Evolutionary conservation across 2,797 vertebrate genomes (phyloP).

Genomic region (Melanotaenia parkinsoni): DNA sequence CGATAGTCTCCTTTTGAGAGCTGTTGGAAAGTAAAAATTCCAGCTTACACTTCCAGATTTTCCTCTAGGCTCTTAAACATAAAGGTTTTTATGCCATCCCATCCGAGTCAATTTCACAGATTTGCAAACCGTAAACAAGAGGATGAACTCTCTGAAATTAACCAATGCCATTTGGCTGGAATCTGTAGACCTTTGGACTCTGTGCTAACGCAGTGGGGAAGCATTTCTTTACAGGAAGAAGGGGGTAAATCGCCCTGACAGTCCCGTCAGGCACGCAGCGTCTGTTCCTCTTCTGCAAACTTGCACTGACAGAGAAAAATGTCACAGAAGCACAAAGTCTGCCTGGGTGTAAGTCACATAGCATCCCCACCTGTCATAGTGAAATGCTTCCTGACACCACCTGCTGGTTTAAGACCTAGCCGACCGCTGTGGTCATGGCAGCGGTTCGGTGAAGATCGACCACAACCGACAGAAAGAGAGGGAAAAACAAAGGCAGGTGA

Average conservation of each 20-base stretch:
- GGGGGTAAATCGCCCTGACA: constrained; percentile 45
- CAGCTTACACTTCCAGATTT: not conserved
- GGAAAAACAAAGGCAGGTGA: constrained; percentile 32
- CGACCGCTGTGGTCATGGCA: constrained; percentile 12
- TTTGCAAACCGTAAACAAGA: not conserved
- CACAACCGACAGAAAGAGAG: constrained; percentile 16
- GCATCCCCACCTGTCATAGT: constrained; percentile 41
- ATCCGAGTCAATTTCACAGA: not conserved
- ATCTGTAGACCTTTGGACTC: constrained; percentile 27
- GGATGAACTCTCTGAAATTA: constrained; percentile 15
- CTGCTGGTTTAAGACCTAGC: constrained; percentile 43
- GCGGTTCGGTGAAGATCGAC: constrained; percentile 26
- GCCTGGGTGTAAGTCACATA: constrained; percentile 35
- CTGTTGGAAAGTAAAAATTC: not conserved
- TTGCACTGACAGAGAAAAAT: constrained; percentile 34
- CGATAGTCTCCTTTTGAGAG: not conserved
- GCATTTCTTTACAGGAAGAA: not conserved
- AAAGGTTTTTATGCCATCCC: constrained; percentile 7
- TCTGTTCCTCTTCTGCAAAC: constrained; percentile 39
- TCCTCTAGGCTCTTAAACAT: not conserved
- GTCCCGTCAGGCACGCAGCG: constrained; percentile 38
- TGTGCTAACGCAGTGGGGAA: not conserved
- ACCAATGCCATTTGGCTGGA: not conserved
- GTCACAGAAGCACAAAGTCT: constrained; percentile 36
- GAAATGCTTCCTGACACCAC: constrained; percentile 52